A percentile compares a stretch with the other conserved stretches of the same genome.
These are phyloP conservation scores for Calyptommatus sinebrachiatus DNA, from an alignment of 2,113 vertebrate genomes.

Conservation along the genomic window DNA sequence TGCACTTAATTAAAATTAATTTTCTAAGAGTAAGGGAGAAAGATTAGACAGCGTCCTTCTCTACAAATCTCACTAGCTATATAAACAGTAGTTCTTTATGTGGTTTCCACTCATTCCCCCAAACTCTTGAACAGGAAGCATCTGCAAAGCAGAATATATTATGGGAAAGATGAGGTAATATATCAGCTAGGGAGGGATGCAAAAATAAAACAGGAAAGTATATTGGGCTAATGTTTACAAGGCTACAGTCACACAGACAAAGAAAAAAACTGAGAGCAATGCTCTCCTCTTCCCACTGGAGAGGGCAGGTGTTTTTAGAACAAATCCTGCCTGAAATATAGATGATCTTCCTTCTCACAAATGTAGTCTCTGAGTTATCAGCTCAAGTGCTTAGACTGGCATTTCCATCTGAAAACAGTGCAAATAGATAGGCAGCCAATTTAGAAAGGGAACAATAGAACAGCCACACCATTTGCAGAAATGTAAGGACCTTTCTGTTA, in stretches of 20 bases:
- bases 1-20: slow-evolving; percentile 60
- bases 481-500: not conserved
- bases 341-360: fast-evolving
- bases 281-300: fast-evolving
- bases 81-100: slow-evolving; percentile 4
- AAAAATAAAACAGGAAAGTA: fast-evolving
- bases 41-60: slow-evolving; percentile 28
- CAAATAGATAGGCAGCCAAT: not conserved
- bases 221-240: fast-evolving
- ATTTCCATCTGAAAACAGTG: slow-evolving; percentile 8
- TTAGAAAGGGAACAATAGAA: not conserved
- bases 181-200: not conserved
- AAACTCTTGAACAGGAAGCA: slow-evolving; percentile 1
- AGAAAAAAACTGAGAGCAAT: fast-evolving
- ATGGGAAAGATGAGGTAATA: not conserved
- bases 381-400: not conserved
- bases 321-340: not conserved
- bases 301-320: too few relatives aligned
- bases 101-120: not conserved
- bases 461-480: not conserved
- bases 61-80: not conserved
- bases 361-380: not conserved
- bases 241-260: not conserved
- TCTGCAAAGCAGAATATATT: not conserved
- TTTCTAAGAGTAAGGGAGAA: slow-evolving; percentile 20